Evolutionary conservation across 2,113 vertebrate species (phyloP).

Genomic region (Sterna hirundo): DNA sequence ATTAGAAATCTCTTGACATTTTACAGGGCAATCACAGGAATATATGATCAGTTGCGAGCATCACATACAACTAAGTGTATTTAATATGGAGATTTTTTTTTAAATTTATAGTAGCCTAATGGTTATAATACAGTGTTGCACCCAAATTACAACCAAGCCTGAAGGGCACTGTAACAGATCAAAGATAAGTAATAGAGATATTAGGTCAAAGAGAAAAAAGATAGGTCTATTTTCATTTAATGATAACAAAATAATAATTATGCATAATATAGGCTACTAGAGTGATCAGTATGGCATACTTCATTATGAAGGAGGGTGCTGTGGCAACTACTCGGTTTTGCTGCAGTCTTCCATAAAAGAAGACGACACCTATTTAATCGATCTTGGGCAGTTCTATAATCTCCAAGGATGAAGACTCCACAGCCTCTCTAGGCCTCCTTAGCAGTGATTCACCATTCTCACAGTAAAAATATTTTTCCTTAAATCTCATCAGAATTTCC

Average conservation of each 20-base stretch:
- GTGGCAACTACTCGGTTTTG: neutral
- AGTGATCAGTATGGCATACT: neutral
- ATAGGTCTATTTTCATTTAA: neutral
- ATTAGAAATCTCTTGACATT: neutral
- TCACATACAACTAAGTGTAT: neutral
- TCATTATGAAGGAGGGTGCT: neutral
- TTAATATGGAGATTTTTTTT: neutral
- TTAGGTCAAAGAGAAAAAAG: neutral
- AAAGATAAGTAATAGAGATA: neutral
- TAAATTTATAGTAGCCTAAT: neutral
- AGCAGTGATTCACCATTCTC: neutral
- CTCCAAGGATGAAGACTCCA: neutral
- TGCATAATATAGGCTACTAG: neutral
- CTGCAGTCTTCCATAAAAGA: neutral
- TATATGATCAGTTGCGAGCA: neutral
- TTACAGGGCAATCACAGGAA: neutral
- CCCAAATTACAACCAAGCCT: neutral
- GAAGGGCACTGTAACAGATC: neutral
- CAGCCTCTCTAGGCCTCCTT: neutral
- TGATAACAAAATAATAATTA: neutral
- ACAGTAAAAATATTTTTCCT: neutral
- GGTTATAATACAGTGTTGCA: neutral
- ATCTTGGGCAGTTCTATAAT: neutral
- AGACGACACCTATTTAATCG: neutral
- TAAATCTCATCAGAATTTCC: neutral